These are phyloP conservation scores for Lucilia cuprina DNA, from an alignment of 1,140 invertebrate species.

Conservation along the genomic window DNA sequence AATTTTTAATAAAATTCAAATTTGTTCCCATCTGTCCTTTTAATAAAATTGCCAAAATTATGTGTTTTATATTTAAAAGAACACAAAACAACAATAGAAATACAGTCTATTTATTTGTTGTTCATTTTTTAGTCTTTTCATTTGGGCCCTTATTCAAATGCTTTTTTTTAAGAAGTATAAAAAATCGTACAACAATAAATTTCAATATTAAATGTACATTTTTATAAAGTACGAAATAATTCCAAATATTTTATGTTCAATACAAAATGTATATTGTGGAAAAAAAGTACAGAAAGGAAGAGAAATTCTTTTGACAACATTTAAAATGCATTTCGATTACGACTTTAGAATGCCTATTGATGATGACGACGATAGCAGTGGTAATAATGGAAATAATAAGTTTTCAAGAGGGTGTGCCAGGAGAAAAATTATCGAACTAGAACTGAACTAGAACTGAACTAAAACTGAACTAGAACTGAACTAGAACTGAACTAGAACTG, in stretches of 20 bases:
- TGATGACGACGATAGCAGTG: conserved; percentile 35
- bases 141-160: neutral
- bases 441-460: too few species aligned
- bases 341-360: neutral
- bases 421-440: too few species aligned
- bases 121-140: neutral
- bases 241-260: conserved; percentile 14
- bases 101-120: neutral
- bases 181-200: conserved; percentile 20
- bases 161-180: neutral
- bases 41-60: conserved; percentile 20
- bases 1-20: conserved; percentile 36
- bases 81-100: neutral
- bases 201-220: conserved; percentile 29
- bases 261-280: too few species aligned
- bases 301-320: conserved; percentile 58
- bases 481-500: too few species aligned
- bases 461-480: too few species aligned
- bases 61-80: conserved; percentile 28
- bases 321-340: conserved; percentile 53
- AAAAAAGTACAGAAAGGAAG: conserved; percentile 9
- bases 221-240: conserved; percentile 29
- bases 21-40: conserved; percentile 29
- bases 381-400: conserved; percentile 38
- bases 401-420: conserved; percentile 1